Evolutionary conservation across 2,888 invertebrate species (phyloP).

Genomic region (Endomychus coccineus): DNA sequence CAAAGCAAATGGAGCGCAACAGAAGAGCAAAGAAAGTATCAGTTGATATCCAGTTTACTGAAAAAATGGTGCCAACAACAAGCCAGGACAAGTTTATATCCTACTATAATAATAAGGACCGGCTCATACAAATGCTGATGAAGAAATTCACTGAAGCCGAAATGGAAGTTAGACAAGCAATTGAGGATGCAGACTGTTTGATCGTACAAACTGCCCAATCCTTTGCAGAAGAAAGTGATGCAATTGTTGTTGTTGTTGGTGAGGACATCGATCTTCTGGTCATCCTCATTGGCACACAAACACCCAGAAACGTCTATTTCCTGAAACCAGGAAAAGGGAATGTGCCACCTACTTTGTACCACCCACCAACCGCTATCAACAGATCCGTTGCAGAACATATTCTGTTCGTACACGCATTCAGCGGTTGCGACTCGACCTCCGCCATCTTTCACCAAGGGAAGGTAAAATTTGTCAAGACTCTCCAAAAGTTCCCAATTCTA

Average conservation of each 20-base stretch:
- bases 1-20: slow-evolving; percentile 21
- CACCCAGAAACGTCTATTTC: slow-evolving; percentile 13
- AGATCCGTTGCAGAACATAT: slow-evolving; percentile 10
- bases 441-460: slow-evolving; percentile 17
- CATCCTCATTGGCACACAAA: slow-evolving; percentile 18
- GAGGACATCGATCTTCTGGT: slow-evolving; percentile 25
- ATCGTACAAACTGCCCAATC: slow-evolving; percentile 19
- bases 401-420: too few species aligned
- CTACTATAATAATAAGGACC: slow-evolving; percentile 21
- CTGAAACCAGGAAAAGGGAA: slow-evolving; percentile 17
- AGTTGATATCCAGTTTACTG: slow-evolving; percentile 19
- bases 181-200: slow-evolving; percentile 20
- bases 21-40: too few species aligned
- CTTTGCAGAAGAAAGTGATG: slow-evolving; percentile 11
- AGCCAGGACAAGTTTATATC: slow-evolving; percentile 25
- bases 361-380: slow-evolving; percentile 12
- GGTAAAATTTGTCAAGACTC: slow-evolving; percentile 18
- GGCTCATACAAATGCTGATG: slow-evolving; percentile 20
- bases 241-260: slow-evolving; percentile 14
- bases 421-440: slow-evolving; percentile 16
- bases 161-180: slow-evolving; percentile 16
- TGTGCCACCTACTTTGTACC: slow-evolving; percentile 10
- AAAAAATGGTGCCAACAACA: slow-evolving; percentile 8
- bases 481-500: slow-evolving; percentile 11
- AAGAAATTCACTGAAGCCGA: slow-evolving; percentile 11